Evolutionary conservation across 2,113 vertebrate genomes (phyloP).

Genomic region (Thalassarche chlororhynchos): DNA sequence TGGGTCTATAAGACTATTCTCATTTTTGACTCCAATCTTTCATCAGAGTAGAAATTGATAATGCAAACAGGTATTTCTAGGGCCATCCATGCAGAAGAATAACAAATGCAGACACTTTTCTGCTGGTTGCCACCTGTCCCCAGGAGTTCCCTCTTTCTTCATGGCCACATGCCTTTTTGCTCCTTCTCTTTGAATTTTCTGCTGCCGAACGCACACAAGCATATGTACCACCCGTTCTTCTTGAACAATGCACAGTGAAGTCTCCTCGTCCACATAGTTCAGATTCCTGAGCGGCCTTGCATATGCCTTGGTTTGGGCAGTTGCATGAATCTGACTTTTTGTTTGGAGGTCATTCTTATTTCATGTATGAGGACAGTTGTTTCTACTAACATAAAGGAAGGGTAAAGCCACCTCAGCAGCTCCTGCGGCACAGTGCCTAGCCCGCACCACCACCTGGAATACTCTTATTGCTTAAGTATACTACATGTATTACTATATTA

Average conservation of each 20-base stretch:
- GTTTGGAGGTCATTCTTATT: background rate
- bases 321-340: background rate
- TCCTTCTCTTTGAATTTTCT: background rate
- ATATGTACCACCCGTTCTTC: accelerated
- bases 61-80: background rate
- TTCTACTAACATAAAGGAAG: background rate
- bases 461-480: background rate
- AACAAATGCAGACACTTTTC: background rate
- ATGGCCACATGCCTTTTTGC: background rate
- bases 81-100: background rate
- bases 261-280: background rate
- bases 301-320: background rate
- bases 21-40: background rate
- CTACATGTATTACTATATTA: background rate
- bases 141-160: background rate
- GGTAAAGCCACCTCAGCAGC: background rate
- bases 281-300: background rate
- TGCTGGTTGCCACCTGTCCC: background rate
- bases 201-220: background rate
- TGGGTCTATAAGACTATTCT: background rate
- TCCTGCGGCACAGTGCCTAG: background rate
- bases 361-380: background rate
- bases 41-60: background rate
- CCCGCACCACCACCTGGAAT: background rate
- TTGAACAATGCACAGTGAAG: background rate